Conservation (phyloP, 2,888 invertebrate species). For the Machimus atricapillus region DNA sequence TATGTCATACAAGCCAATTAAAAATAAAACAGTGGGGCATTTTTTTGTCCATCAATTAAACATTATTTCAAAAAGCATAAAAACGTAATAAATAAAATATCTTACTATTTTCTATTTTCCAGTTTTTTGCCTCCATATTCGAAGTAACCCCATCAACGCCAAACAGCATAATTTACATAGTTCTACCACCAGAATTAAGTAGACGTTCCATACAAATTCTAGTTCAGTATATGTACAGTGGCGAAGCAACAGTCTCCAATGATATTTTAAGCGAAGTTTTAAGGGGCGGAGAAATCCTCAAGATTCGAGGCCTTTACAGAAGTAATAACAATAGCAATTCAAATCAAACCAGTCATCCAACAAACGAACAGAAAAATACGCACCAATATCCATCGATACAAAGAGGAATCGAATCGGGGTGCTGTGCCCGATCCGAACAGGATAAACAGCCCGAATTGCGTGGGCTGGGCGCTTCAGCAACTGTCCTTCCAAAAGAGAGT, state of each 20-base stretch:
- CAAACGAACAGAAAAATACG: neutral
- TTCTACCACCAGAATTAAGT: conserved; percentile 82
- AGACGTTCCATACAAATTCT: conserved; percentile 81
- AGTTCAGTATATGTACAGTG: conserved; percentile 86
- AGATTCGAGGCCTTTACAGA: conserved; percentile 82
- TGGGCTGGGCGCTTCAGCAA: conserved; percentile 30
- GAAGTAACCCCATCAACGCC: conserved; percentile 55
- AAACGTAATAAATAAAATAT: neutral
- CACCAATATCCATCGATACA: neutral
- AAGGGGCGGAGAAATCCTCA: conserved; percentile 81
- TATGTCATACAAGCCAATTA: no score
- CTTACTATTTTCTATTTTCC: conserved; percentile 1
- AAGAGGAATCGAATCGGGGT: neutral
- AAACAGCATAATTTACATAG: conserved; percentile 68
- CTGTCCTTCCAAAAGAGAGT: conserved; percentile 57
- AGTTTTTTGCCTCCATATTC: conserved; percentile 62
- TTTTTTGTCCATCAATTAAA: neutral
- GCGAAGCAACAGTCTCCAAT: conserved; percentile 80
- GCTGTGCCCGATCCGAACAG: conserved; percentile 62
- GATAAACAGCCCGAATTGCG: conserved; percentile 54
- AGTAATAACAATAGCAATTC: conserved; percentile 62
- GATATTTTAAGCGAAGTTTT: conserved; percentile 82
- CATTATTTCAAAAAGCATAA: neutral
- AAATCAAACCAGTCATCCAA: neutral
- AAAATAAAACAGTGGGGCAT: no score